Percentiles rank a stretch among this genome's conserved stretches.
Evolutionary conservation across 1,140 invertebrate genomes (phyloP).

Genomic region (Yoshiicerus persimilis): DNA sequence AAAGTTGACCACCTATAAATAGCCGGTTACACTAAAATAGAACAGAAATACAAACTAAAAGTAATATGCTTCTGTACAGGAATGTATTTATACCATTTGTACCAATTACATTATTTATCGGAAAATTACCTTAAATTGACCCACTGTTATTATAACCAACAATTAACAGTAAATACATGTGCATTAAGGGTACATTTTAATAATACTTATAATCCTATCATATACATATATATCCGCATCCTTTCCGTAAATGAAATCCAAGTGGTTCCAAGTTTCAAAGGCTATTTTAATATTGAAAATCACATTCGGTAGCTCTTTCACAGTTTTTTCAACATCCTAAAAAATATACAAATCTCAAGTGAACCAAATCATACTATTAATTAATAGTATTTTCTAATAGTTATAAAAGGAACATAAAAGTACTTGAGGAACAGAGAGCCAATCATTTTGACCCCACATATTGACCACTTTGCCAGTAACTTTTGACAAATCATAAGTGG

Average conservation of each 20-base stretch:
- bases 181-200: not conserved
- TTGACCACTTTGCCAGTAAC: constrained; percentile 55
- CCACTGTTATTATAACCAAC: not conserved
- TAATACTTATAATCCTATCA: constrained; percentile 48
- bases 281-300: constrained; percentile 58
- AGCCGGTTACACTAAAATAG: too few relatives aligned
- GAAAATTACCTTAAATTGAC: not conserved
- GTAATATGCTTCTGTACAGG: too few relatives aligned
- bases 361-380: too few relatives aligned
- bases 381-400: too few relatives aligned
- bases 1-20: too few relatives aligned
- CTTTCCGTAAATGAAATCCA: constrained; percentile 69
- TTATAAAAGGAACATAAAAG: not conserved
- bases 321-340: constrained; percentile 58
- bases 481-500: constrained; percentile 62
- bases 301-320: constrained; percentile 57
- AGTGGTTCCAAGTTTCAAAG: constrained; percentile 66
- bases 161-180: too few relatives aligned
- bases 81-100: too few relatives aligned
- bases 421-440: constrained; percentile 33
- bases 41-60: too few relatives aligned
- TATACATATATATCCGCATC: constrained; percentile 66
- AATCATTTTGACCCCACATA: constrained; percentile 34
- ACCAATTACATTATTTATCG: not conserved
- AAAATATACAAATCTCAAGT: not conserved